phyloP scores from a whole-genome alignment of 1,140 invertebrate species.

The Diorhabda sublineata region DNA sequence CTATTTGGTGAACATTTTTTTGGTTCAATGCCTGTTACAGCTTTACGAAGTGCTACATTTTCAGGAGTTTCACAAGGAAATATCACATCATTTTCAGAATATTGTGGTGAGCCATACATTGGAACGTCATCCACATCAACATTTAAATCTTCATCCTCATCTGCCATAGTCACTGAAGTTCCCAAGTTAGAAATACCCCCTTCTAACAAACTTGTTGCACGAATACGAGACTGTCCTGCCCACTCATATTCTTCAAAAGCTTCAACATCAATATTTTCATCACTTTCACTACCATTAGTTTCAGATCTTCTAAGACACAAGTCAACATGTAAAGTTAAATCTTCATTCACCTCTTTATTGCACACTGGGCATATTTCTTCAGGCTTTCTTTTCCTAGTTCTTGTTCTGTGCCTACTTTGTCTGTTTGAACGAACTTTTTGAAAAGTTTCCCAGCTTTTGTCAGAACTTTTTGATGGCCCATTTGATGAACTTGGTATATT shows the following conservation, averaged over 20 bases:
- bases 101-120: constrained; percentile 83
- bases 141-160: constrained; percentile 49
- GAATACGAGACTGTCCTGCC: constrained; percentile 71
- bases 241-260: constrained; percentile 77
- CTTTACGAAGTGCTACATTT: constrained; percentile 56
- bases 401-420: constrained; percentile 52
- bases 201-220: constrained; percentile 64
- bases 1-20: constrained; percentile 20
- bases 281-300: constrained; percentile 58
- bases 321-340: constrained; percentile 75
- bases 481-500: constrained; percentile 50
- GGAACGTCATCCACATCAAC: constrained; percentile 71
- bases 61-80: constrained; percentile 53
- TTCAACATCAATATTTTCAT: constrained; percentile 67
- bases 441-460: constrained; percentile 72
- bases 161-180: constrained; percentile 52
- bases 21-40: constrained; percentile 48
- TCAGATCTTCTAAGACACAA: constrained; percentile 59
- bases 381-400: constrained; percentile 56
- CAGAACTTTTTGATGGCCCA: constrained; percentile 54
- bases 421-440: constrained; percentile 70
- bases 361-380: constrained; percentile 73
- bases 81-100: constrained; percentile 70
- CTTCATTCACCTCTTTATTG: constrained; percentile 62
- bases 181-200: constrained; percentile 63